A percentile compares a stretch with the other conserved stretches of the same genome.
Conservation (phyloP, 1,140 invertebrate species). For the Aphidius gifuensis region DNA sequence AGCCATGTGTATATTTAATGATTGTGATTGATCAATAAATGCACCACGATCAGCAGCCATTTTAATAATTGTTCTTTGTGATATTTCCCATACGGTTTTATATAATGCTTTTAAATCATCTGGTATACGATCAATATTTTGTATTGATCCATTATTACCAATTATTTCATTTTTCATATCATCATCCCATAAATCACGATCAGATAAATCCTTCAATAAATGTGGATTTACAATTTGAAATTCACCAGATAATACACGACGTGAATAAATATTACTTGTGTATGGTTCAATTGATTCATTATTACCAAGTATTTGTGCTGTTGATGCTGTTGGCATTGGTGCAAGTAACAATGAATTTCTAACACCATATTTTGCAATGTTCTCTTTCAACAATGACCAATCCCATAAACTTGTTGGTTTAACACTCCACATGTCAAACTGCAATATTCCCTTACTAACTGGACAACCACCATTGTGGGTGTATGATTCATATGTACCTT, state of each 20-base stretch:
- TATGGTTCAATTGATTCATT: slow-evolving; percentile 99
- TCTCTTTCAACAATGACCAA: slow-evolving; percentile 80
- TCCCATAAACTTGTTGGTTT: slow-evolving; percentile 87
- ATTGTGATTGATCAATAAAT: slow-evolving; percentile 74
- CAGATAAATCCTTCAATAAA: slow-evolving; percentile 88
- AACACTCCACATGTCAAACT: slow-evolving; percentile 98
- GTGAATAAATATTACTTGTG: slow-evolving; percentile 94
- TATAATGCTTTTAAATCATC: slow-evolving; percentile 65
- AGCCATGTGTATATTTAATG: slow-evolving; percentile 69
- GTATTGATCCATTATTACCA: slow-evolving; percentile 88
- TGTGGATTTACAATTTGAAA: slow-evolving; percentile 95
- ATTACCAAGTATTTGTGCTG: slow-evolving; percentile 98
- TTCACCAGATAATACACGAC: slow-evolving; percentile 89
- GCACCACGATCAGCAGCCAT: slow-evolving; percentile 75
- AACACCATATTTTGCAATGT: slow-evolving; percentile 88
- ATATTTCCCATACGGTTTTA: slow-evolving; percentile 76
- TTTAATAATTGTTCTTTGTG: slow-evolving; percentile 65
- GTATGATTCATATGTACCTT: slow-evolving; percentile 90
- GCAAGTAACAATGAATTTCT: slow-evolving; percentile 93
- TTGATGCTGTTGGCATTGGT: slow-evolving; percentile 99
- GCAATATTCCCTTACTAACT: slow-evolving; percentile 92
- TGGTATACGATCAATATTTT: slow-evolving; percentile 82
- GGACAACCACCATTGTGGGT: slow-evolving; percentile 68
- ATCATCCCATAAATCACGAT: slow-evolving; percentile 88
- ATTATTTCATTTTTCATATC: slow-evolving; percentile 97